phyloP scores from a whole-genome alignment of 2,797 vertebrate species.

The Cirrhinus mrigala region DNA sequence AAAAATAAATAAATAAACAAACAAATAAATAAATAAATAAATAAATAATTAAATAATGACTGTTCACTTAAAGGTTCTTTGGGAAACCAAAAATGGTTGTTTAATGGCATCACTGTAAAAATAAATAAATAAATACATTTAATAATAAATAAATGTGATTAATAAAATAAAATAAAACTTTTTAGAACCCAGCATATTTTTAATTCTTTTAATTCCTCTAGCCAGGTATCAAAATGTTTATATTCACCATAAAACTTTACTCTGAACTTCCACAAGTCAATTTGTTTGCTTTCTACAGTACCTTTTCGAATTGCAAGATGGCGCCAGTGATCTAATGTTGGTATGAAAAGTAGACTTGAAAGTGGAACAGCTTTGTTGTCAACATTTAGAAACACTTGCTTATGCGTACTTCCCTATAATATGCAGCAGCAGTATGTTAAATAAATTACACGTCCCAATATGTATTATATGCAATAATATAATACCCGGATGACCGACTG shows the following conservation, averaged over 20 bases:
- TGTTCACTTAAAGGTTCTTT: not conserved
- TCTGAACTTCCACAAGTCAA: not conserved
- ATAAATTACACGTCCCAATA: not conserved
- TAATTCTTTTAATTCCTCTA: not conserved
- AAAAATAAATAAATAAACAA: too few species aligned
- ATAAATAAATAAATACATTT: too few species aligned
- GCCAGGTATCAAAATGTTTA: not conserved
- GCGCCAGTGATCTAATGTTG: not conserved
- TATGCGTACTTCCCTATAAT: not conserved
- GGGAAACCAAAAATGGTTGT: not conserved
- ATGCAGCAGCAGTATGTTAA: not conserved
- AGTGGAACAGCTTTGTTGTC: not conserved
- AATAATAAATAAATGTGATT: not conserved
- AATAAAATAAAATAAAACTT: too few species aligned
- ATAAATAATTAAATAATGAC: too few species aligned
- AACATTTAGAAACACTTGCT: not conserved
- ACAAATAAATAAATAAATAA: too few species aligned
- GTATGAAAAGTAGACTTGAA: not conserved
- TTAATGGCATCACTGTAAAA: not conserved
- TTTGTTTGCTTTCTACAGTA: not conserved
- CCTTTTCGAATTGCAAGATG: slow-evolving; percentile 10
- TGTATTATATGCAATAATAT: too few species aligned
- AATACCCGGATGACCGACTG: not conserved
- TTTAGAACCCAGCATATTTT: not conserved
- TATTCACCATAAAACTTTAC: not conserved